Evolutionary conservation across 2,888 invertebrate species (phyloP).

Genomic region (Cataglyphis rosenhaueri): DNA sequence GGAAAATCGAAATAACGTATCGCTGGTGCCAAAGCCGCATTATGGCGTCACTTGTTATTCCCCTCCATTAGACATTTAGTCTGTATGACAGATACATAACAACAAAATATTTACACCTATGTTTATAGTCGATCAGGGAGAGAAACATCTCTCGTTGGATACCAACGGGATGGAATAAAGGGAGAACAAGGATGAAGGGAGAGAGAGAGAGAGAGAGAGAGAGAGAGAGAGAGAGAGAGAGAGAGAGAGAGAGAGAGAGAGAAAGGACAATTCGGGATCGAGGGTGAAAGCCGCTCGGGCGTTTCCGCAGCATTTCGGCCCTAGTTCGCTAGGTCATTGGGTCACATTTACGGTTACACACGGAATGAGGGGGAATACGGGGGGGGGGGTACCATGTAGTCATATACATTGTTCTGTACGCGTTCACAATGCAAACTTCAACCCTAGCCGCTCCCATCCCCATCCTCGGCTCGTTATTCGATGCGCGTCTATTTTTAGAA

Average conservation of each 20-base stretch:
- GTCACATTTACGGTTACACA: slow-evolving; percentile 82
- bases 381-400: slow-evolving; percentile 63
- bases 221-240: slow-evolving; percentile 1
- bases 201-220: not conserved
- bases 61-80: slow-evolving; percentile 2
- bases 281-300: slow-evolving; percentile 70
- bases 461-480: slow-evolving; percentile 70
- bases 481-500: slow-evolving; percentile 75
- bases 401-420: slow-evolving; percentile 63
- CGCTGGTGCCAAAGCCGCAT: slow-evolving; percentile 2
- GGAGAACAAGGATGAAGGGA: not conserved
- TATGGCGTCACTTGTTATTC: not conserved
- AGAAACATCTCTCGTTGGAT: not conserved
- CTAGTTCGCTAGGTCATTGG: slow-evolving; percentile 83
- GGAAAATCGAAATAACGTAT: slow-evolving; percentile 11
- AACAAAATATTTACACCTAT: slow-evolving; percentile 29
- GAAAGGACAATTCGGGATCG: slow-evolving; percentile 48
- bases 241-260: not conserved
- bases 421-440: slow-evolving; percentile 82
- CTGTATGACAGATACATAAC: not conserved
- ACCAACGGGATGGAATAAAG: slow-evolving; percentile 26
- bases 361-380: not conserved
- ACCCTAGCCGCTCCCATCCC: slow-evolving; percentile 52
- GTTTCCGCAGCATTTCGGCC: slow-evolving; percentile 80
- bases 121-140: slow-evolving; percentile 30